These are phyloP conservation scores for Malthinus flaveolus DNA, from an alignment of 2,888 invertebrate genomes.

Conservation along the genomic window DNA sequence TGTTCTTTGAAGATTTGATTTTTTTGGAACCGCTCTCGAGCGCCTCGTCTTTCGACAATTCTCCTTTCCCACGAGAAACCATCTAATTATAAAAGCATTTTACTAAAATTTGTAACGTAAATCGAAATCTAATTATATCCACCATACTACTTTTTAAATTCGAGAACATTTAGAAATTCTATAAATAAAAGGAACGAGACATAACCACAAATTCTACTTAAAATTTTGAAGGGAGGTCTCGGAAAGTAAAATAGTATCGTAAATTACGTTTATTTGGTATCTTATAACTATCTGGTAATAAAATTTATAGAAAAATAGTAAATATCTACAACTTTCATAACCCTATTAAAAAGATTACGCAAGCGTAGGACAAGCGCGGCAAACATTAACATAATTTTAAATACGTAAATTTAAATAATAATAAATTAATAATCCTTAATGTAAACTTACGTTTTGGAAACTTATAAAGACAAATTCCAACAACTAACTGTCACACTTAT, in stretches of 20 bases:
- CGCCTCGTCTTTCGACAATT: not conserved
- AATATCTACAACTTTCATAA: too few relatives aligned
- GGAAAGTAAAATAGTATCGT: too few relatives aligned
- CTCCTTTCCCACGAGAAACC: not conserved
- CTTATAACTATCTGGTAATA: too few relatives aligned
- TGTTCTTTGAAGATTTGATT: slow-evolving; percentile 12
- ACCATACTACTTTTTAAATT: not conserved
- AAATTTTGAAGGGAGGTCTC: too few relatives aligned
- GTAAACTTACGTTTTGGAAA: slow-evolving; percentile 12
- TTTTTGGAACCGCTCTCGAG: not conserved
- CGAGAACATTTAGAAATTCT: not conserved
- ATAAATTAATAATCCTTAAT: not conserved
- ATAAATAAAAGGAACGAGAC: not conserved
- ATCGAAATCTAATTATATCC: too few relatives aligned
- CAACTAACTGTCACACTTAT: not conserved
- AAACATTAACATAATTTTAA: slow-evolving; percentile 1
- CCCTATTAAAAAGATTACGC: slow-evolving; percentile 5
- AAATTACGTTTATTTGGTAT: too few relatives aligned
- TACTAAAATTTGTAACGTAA: not conserved
- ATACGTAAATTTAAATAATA: not conserved
- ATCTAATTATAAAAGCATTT: not conserved
- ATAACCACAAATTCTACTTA: too few relatives aligned
- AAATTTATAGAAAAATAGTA: not conserved
- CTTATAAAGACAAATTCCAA: not conserved
- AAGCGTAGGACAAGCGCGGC: slow-evolving; percentile 21